A percentile compares a stretch with the other conserved stretches of the same genome.
Evolutionary conservation across 2,113 vertebrate genomes (phyloP).

Genomic region (Xenopus tropicalis): DNA sequence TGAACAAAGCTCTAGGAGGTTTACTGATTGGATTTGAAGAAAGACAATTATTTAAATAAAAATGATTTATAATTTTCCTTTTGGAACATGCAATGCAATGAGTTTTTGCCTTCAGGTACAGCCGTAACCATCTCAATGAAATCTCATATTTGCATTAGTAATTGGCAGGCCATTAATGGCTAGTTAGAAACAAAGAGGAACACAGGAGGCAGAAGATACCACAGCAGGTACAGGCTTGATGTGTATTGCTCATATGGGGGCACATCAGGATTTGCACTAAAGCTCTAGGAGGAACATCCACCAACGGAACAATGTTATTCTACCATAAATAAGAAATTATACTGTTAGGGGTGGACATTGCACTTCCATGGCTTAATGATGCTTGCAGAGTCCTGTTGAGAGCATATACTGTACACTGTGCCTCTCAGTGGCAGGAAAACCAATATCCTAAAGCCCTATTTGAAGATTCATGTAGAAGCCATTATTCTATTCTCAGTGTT

Average conservation of each 20-base stretch:
- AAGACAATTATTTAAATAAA: too few species aligned
- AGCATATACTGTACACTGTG: too few species aligned
- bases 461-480: too few species aligned
- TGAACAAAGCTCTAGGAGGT: too few species aligned
- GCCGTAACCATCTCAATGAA: too few species aligned
- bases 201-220: conserved; percentile 7
- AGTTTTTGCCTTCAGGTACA: too few species aligned
- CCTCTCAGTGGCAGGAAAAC: too few species aligned
- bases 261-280: neutral
- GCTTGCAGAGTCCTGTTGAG: neutral
- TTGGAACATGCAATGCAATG: too few species aligned
- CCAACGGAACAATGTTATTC: neutral
- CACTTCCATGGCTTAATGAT: conserved; percentile 17
- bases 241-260: neutral
- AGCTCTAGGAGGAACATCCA: conserved; percentile 3
- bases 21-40: too few species aligned
- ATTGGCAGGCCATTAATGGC: conserved; percentile 40
- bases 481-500: too few species aligned
- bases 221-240: conserved; percentile 6
- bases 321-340: conserved; percentile 2
- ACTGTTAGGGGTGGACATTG: neutral
- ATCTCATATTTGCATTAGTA: conserved; percentile 24
- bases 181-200: conserved; percentile 29
- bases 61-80: too few species aligned
- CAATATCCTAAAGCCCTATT: too few species aligned